Conservation (phyloP, 2,888 invertebrate species). For the Chouioia cunea region DNA sequence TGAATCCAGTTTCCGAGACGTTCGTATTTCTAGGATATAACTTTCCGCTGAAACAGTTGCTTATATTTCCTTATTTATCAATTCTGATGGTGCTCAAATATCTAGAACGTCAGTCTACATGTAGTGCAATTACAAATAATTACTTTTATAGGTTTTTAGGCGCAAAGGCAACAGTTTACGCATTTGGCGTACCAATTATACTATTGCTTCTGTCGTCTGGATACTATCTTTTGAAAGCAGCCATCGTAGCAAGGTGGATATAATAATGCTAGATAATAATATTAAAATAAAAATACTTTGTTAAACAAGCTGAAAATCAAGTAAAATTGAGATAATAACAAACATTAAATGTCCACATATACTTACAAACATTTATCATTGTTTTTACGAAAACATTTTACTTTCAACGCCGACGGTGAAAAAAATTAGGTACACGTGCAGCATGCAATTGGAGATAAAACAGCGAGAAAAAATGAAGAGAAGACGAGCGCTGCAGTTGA, state of each 20-base stretch:
- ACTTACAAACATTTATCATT: too few relatives aligned
- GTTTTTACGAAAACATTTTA: conserved; percentile 4
- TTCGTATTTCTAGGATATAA: too few relatives aligned
- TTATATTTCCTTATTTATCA: too few relatives aligned
- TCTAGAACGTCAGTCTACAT: too few relatives aligned
- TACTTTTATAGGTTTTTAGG: conserved; percentile 70
- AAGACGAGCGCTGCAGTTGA: conserved; percentile 73
- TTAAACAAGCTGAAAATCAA: too few relatives aligned
- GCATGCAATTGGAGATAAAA: conserved; percentile 73
- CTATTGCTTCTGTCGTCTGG: conserved; percentile 69
- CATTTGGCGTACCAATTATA: conserved; percentile 71
- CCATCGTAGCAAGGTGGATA: conserved; percentile 69
- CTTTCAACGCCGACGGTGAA: conserved; percentile 1
- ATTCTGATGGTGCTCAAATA: too few relatives aligned
- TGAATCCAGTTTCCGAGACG: too few relatives aligned
- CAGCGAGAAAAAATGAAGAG: conserved; percentile 74
- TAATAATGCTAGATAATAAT: too few relatives aligned
- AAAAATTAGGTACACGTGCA: conserved; percentile 71
- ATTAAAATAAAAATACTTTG: too few relatives aligned
- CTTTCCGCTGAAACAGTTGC: too few relatives aligned
- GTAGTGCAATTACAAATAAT: neutral
- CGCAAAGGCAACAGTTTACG: conserved; percentile 68
- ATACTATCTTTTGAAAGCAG: conserved; percentile 71
- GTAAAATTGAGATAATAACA: too few relatives aligned
- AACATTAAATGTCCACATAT: too few relatives aligned